Conservation (phyloP, 2,113 vertebrate species). For the Rhea pennata region DNA sequence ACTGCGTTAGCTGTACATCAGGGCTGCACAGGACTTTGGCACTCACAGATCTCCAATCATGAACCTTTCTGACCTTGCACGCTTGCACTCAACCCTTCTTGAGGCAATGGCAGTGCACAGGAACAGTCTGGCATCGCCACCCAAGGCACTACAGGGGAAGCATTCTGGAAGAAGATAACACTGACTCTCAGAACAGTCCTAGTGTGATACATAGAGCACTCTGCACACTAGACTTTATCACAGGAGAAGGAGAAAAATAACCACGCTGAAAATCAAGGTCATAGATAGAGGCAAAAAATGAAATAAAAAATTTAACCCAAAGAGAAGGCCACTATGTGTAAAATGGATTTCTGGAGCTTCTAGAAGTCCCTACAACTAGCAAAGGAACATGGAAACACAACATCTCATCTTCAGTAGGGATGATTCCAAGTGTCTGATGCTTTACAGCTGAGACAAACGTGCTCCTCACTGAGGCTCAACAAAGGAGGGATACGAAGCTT, state of each 20-base stretch:
- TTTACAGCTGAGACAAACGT: background rate
- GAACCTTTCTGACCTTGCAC: background rate
- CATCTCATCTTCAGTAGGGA: background rate
- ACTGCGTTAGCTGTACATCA: background rate
- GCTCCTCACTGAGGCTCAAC: background rate
- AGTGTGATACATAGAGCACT: background rate
- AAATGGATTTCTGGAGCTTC: background rate
- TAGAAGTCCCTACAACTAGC: background rate
- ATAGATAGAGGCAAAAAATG: background rate
- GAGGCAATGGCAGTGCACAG: background rate
- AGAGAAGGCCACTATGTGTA: background rate
- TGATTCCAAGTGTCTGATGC: background rate
- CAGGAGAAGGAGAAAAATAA: background rate
- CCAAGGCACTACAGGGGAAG: background rate
- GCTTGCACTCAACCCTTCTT: background rate
- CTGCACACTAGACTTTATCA: background rate
- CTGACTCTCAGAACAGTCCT: accelerated
- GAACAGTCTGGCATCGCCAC: accelerated
- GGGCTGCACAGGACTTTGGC: too few relatives aligned
- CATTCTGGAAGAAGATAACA: background rate
- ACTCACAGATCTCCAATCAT: background rate
- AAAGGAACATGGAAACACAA: background rate
- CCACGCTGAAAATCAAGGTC: background rate
- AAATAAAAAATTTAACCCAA: background rate
- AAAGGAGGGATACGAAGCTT: background rate